These are phyloP conservation scores for Benthochromis sp. DNA, from an alignment of 2,113 vertebrate species.

Conservation along the genomic window DNA sequence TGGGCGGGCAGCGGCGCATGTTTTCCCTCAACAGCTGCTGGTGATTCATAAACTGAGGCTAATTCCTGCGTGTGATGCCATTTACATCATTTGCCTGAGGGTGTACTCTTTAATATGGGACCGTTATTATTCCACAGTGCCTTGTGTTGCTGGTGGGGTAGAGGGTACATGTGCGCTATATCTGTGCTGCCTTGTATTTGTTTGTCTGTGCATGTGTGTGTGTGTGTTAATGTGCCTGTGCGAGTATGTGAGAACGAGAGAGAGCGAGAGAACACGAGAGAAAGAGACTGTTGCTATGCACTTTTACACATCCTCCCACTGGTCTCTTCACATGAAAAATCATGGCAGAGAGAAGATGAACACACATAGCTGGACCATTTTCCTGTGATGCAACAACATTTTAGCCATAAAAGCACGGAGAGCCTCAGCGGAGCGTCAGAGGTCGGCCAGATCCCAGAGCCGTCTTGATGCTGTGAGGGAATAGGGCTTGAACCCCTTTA, in stretches of 20 bases:
- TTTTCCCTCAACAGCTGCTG: neutral
- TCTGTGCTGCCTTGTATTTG: conserved; percentile 27
- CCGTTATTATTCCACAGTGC: conserved; percentile 27
- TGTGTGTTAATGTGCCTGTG: conserved; percentile 6
- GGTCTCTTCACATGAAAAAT: conserved; percentile 51
- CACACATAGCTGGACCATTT: conserved; percentile 22
- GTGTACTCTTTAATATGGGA: conserved; percentile 37
- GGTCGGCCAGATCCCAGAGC: neutral
- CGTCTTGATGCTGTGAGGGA: neutral
- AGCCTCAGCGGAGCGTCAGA: neutral
- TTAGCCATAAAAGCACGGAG: conserved; percentile 17
- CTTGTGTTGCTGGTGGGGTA: neutral
- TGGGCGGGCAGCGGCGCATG: neutral
- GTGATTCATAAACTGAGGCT: conserved; percentile 43
- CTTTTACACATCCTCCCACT: conserved; percentile 65
- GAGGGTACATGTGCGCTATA: conserved; percentile 7
- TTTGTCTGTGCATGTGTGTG: conserved; percentile 14
- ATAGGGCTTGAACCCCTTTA: conserved; percentile 17
- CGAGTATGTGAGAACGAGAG: neutral
- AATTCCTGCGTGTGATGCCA: conserved; percentile 37
- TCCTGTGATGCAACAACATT: conserved; percentile 30
- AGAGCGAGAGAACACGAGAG: conserved; percentile 10
- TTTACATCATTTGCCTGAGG: conserved; percentile 45
- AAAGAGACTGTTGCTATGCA: conserved; percentile 69
- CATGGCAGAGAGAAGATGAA: conserved; percentile 32